Base-by-base conservation (phyloP, 2,888 invertebrate species). In the Nomada fabriciana region DNA sequence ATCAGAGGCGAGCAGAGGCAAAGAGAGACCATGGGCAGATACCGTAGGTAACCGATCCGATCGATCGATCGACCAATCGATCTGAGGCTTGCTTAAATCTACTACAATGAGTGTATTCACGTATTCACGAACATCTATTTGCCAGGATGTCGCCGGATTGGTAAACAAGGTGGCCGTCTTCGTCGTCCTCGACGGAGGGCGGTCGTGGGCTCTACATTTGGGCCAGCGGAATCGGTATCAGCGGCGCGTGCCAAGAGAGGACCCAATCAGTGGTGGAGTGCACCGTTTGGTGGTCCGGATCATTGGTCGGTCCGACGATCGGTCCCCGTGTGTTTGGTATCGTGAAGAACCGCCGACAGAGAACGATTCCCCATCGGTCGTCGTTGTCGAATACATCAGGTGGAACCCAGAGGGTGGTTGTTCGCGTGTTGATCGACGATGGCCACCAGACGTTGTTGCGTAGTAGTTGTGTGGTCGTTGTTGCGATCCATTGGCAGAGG, bases 141-240 rank as follows among this genome's bases (percentile, higher is more conserved):
- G 98, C 98, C 95, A 99, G 98, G 96, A 98, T 96, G 96, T 99
- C 99, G 96, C 99, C 99, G 95, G 97, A 97, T 96, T 97, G 97
- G 97, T 99, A 99, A 95, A 99, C 97, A 96, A 99, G 98, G 96
- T 99, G 99, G 95, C 99, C 99, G 95, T 99, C 99, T 96, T 98
- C 98, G 96, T 99, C 99, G 96, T 99, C 99, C 96, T 98, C 98
- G 95, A 99, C 97, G 95, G 98, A 97, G 95, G 98, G 98, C 94
- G 97, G 97, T 94, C 97, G 96, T 95, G 97, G 97, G 95, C 96
- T 97, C 97, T 97, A 89, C 80, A 80, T 89, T 96, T 95, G 94
- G 93, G 94, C 89, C 90, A 82, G 84, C 82, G 84, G 80, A 86
- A 90, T 88, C 88, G 85, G 88, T 87, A 90, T 87, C 89, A 83